Percentiles rank a stretch among this genome's conserved stretches.
Evolutionary conservation across 1,140 invertebrate species (phyloP).

Genomic region (Brachionus angularis): DNA sequence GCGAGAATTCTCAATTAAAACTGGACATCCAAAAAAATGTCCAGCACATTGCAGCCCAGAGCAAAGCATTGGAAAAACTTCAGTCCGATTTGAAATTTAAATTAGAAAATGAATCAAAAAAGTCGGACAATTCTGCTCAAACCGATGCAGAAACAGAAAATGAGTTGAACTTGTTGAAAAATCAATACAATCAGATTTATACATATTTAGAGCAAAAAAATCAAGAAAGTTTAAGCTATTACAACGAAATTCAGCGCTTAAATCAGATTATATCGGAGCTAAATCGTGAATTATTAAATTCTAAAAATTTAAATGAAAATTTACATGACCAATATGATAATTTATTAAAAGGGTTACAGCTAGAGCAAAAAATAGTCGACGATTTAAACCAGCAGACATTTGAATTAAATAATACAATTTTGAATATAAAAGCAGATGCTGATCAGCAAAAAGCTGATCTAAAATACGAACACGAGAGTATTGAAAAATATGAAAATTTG

Average conservation of each 20-base stretch:
- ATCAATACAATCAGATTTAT: constrained; percentile 41
- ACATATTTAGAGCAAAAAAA: constrained; percentile 43
- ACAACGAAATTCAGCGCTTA: constrained; percentile 34
- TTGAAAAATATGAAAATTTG: too few relatives aligned
- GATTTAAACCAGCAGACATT: constrained; percentile 33
- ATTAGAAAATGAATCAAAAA: neutral
- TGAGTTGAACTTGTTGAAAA: neutral
- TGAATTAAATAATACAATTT: neutral
- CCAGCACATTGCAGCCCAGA: constrained; percentile 19
- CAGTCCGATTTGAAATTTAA: constrained; percentile 8
- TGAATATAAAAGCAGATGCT: constrained; percentile 3
- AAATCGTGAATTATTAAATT: neutral
- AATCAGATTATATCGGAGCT: constrained; percentile 25
- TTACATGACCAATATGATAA: constrained; percentile 32
- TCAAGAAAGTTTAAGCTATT: constrained; percentile 37
- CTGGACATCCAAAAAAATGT: constrained; percentile 24
- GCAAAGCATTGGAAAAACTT: constrained; percentile 10
- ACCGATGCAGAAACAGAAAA: neutral
- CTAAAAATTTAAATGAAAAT: constrained; percentile 36
- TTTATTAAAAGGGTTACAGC: constrained; percentile 33
- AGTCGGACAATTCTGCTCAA: neutral
- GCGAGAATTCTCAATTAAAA: constrained; percentile 14
- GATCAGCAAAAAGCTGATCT: constrained; percentile 7
- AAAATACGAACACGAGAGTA: neutral
- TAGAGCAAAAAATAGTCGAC: constrained; percentile 41